Conservation (phyloP, 1,140 invertebrate genomes). For the Drosophila teissieri region DNA sequence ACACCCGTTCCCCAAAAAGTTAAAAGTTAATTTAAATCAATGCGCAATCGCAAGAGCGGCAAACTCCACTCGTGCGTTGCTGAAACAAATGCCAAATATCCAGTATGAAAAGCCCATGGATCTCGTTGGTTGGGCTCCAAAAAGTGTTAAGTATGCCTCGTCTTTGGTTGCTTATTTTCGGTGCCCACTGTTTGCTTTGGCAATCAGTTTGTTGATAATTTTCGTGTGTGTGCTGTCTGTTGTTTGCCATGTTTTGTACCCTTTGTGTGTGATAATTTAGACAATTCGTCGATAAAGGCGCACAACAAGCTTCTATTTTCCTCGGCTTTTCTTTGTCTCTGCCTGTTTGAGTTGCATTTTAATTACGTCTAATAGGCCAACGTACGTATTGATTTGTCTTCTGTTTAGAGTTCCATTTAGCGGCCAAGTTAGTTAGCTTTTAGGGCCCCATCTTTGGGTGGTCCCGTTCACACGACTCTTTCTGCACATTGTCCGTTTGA, state of each 20-base stretch:
- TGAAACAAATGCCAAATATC: slow-evolving; percentile 73
- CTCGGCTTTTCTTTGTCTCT: slow-evolving; percentile 40
- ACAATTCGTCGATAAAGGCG: slow-evolving; percentile 76
- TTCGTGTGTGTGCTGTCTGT: slow-evolving; percentile 62
- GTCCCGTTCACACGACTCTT: slow-evolving; percentile 46
- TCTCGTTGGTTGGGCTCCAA: slow-evolving; percentile 79
- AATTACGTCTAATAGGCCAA: slow-evolving; percentile 65
- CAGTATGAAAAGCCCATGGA: slow-evolving; percentile 32
- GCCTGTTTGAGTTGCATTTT: slow-evolving; percentile 63
- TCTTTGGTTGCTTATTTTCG: slow-evolving; percentile 48
- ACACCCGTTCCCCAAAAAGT: slow-evolving; percentile 54
- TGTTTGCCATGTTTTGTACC: slow-evolving; percentile 41
- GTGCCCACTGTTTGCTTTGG: slow-evolving; percentile 65
- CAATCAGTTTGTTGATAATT: slow-evolving; percentile 79
- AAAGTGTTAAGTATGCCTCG: slow-evolving; percentile 78
- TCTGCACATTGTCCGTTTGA: slow-evolving; percentile 35
- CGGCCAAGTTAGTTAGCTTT: slow-evolving; percentile 54
- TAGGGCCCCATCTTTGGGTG: slow-evolving; percentile 44
- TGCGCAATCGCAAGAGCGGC: slow-evolving; percentile 46
- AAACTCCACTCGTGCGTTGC: slow-evolving; percentile 73
- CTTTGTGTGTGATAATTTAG: slow-evolving; percentile 68
- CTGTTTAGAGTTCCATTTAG: slow-evolving; percentile 64
- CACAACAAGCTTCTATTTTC: slow-evolving; percentile 66
- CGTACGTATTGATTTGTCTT: slow-evolving; percentile 5
- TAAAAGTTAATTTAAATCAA: slow-evolving; percentile 80